A percentile compares a stretch with the other conserved stretches of the same genome.
phyloP scores from a whole-genome alignment of 2,113 vertebrate species.

The Oreotrochilus melanogaster region DNA sequence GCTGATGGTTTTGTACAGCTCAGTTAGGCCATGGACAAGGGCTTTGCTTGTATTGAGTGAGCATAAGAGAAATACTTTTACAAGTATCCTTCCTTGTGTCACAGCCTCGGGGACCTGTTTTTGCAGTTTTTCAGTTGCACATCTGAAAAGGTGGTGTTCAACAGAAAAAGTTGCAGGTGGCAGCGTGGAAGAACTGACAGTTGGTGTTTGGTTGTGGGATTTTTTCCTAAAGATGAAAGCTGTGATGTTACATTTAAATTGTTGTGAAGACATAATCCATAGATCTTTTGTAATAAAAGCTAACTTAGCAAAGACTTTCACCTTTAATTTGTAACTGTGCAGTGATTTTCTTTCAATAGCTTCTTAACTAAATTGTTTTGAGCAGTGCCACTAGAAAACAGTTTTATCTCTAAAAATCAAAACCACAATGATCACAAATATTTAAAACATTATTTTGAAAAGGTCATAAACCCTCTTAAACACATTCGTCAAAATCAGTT shows the following conservation, averaged over 20 bases:
- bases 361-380: not conserved
- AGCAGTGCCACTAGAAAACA: not conserved
- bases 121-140: not conserved
- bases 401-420: not conserved
- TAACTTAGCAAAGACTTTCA: not conserved
- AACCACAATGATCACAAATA: not conserved
- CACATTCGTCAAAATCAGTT: not conserved
- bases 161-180: not conserved
- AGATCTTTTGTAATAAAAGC: not conserved
- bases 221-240: not conserved
- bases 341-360: not conserved
- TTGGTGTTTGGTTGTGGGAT: not conserved
- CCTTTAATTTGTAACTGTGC: not conserved
- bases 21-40: no score
- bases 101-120: not conserved
- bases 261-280: not conserved
- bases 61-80: no score
- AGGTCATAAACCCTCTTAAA: not conserved
- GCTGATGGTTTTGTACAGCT: not conserved
- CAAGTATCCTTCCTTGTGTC: not conserved
- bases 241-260: not conserved
- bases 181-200: not conserved
- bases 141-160: not conserved
- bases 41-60: not conserved
- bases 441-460: not conserved